Evolutionary conservation across 2,888 invertebrate genomes (phyloP).

Genomic region (Pheosia gnoma): DNA sequence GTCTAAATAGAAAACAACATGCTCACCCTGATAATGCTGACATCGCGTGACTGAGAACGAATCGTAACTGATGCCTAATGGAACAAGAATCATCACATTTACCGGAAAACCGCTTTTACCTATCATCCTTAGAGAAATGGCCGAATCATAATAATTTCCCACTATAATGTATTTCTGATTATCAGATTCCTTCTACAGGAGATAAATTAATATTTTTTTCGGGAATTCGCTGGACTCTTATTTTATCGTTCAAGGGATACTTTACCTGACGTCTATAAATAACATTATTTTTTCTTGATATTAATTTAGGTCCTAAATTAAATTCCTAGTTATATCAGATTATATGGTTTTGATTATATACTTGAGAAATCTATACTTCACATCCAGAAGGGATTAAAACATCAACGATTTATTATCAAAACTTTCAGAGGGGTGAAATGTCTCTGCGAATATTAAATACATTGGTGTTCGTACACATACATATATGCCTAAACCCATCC

Average conservation of each 20-base stretch:
- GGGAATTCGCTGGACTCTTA: neutral
- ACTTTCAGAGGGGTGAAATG: no score
- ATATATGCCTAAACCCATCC: no score
- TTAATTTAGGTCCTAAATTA: no score
- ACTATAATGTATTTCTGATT: constrained; percentile 68
- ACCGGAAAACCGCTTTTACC: constrained; percentile 68
- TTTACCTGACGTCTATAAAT: no score
- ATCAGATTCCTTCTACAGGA: constrained; percentile 41
- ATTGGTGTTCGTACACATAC: no score
- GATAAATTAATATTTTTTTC: neutral
- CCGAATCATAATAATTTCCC: constrained; percentile 60
- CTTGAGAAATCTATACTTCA: no score
- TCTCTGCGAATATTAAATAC: no score
- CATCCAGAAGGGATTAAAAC: no score
- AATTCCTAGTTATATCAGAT: no score
- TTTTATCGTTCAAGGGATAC: neutral
- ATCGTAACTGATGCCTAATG: constrained; percentile 80
- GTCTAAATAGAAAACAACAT: constrained; percentile 50
- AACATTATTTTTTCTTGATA: no score
- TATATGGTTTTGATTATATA: no score
- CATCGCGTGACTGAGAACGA: constrained; percentile 78
- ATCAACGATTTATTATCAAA: no score
- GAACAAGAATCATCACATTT: constrained; percentile 77
- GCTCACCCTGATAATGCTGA: constrained; percentile 68
- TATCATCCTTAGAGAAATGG: constrained; percentile 68